Evolutionary conservation across 2,113 vertebrate genomes (phyloP).

Genomic region (Penelope pileata): DNA sequence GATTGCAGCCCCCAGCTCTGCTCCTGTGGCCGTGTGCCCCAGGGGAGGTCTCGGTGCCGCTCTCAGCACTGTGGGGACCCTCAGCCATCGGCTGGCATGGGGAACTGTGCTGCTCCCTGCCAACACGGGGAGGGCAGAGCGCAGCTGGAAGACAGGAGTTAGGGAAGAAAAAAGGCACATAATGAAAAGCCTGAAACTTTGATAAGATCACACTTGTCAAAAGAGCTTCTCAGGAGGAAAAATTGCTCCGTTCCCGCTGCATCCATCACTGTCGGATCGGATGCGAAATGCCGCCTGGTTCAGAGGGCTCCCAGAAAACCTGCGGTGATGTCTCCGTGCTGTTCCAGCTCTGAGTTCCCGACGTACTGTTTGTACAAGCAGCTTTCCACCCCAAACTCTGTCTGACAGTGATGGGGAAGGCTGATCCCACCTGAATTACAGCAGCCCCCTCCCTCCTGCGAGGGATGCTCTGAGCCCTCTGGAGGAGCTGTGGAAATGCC

Average conservation of each 20-base stretch:
- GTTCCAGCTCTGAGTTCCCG: neutral
- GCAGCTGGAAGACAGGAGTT: neutral
- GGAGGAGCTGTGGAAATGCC: neutral
- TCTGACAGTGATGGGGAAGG: neutral
- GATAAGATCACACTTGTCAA: conserved; percentile 67
- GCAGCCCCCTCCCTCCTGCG: neutral
- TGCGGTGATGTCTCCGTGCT: neutral
- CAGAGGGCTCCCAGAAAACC: conserved; percentile 34
- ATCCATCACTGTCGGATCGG: conserved; percentile 37
- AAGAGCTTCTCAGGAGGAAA: conserved; percentile 27
- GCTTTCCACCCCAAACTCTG: neutral
- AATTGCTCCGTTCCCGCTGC: neutral
- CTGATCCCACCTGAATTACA: neutral
- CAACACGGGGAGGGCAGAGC: neutral
- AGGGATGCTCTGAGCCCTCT: neutral
- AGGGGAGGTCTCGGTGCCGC: neutral
- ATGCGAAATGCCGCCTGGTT: conserved; percentile 1
- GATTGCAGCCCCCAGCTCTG: neutral
- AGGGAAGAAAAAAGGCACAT: neutral
- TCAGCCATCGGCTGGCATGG: neutral
- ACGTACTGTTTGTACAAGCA: neutral
- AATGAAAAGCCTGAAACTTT: conserved; percentile 56
- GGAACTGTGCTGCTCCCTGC: neutral
- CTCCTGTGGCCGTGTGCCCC: rapidly evolving
- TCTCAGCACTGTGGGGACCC: neutral